phyloP scores from a whole-genome alignment of 2,797 vertebrate genomes.

The Gadopsis bispinosus region DNA sequence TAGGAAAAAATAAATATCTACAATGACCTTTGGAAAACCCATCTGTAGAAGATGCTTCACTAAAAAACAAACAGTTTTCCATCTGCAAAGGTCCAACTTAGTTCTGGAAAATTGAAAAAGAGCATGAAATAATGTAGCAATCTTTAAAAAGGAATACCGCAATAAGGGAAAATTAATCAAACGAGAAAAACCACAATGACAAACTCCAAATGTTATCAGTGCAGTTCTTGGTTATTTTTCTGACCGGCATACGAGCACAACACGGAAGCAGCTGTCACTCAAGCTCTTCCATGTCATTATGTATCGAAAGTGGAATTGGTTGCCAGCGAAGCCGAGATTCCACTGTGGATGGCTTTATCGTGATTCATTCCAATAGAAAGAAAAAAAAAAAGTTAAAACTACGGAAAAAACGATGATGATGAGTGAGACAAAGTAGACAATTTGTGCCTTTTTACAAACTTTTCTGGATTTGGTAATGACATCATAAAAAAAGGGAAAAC shows the following conservation, averaged over 20 bases:
- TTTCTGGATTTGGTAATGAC: constrained; percentile 17
- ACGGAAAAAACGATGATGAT: not conserved
- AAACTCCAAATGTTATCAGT: constrained; percentile 72
- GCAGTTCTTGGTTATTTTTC: constrained; percentile 60
- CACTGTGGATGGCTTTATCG: not conserved
- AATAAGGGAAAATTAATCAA: constrained; percentile 39
- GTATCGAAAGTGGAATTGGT: not conserved
- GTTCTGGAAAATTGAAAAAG: not conserved
- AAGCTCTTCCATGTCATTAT: constrained; percentile 18
- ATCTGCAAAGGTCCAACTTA: constrained; percentile 1
- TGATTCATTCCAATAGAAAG: not conserved
- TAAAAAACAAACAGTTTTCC: not conserved
- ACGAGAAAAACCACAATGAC: constrained; percentile 65
- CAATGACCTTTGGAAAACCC: not conserved
- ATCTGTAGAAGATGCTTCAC: not conserved
- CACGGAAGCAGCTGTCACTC: constrained; percentile 52
- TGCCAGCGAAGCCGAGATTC: constrained; percentile 8
- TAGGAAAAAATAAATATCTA: not conserved
- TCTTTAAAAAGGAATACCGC: not conserved
- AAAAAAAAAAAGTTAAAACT: not conserved
- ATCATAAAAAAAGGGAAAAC: constrained; percentile 7
- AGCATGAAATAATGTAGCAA: not conserved
- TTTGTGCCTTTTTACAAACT: not conserved
- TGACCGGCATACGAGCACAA: constrained; percentile 32
- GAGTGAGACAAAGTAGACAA: not conserved